Evolutionary conservation across 2,888 invertebrate genomes (phyloP), one percentile per base, ranked within the genome.

Genomic region (Caenorhabditis plicata): DNA sequence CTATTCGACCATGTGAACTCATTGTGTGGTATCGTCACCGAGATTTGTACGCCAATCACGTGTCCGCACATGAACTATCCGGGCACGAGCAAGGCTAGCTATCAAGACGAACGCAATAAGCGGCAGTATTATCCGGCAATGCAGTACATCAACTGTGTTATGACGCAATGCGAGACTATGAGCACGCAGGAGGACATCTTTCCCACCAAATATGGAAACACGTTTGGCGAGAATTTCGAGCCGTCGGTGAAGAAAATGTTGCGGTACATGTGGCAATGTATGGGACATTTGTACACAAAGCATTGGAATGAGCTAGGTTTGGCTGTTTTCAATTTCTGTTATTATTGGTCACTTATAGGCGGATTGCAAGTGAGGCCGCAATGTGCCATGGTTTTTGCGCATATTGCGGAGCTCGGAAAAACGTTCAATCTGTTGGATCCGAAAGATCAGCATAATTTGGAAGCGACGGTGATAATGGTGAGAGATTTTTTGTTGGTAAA

Each of bases 11-110:
- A 98, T 85, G 92, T 95, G 81, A 98, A 96, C 86, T 87, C 95
- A 85, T 88, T 98, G 82, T 96, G 96, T 86, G 96, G 96, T 83
- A 90, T 92, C 75, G 89, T 98, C 85, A 93, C 94, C 80, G 95
- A 96, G 87, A 94, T 92, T 87, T 98, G 98, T 87, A 93, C 93
- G 81, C 88, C 90, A 84, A 89, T 89, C 73, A 88, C 89, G 80
- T 98, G 98, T 86, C 89, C 93, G 71, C 92, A 92, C 85, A 95
- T 96, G 95, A 88, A 89, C 81, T 95, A 92, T 81, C 95, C 95
- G 66, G 91, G 90, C 9, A 72, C 69, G 9, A 68, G 75, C 50
- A 77, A 77, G 46, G 77, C 75, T 1, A 58, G 64, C 26, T 78
- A 72, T 60, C 52, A 71, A 33, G 78, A 78, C 39, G 78, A 78